phyloP scores from a whole-genome alignment of 1,140 invertebrate species.

The Reticulitermes speratus region DNA sequence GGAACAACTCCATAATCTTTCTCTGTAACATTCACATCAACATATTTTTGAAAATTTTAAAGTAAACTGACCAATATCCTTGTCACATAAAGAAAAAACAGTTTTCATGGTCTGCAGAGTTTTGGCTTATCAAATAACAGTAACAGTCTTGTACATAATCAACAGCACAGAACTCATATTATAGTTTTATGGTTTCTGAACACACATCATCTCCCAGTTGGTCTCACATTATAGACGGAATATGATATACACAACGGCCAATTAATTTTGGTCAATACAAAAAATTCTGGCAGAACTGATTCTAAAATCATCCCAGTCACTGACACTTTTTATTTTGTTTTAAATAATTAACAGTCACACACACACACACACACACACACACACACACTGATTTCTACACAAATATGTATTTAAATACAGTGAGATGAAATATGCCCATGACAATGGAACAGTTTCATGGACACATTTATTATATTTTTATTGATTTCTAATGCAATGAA shows the following conservation, averaged over 20 bases:
- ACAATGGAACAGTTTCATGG: background rate
- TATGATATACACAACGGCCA: background rate
- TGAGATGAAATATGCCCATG: background rate
- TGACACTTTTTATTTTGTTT: background rate
- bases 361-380: background rate
- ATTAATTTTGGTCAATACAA: background rate
- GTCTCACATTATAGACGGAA: slow-evolving; percentile 10
- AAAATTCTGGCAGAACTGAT: background rate
- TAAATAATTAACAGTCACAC: background rate
- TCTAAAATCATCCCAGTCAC: background rate
- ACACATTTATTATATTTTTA: background rate
- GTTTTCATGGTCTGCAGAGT: background rate
- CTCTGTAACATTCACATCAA: background rate
- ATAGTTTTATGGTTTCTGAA: background rate
- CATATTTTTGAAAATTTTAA: background rate
- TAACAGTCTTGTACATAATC: background rate
- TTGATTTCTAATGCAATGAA: background rate
- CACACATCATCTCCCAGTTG: background rate
- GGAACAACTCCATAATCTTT: no score
- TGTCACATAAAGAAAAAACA: background rate
- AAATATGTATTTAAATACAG: background rate
- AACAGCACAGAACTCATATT: background rate
- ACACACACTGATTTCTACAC: background rate
- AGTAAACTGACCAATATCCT: background rate
- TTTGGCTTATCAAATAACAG: background rate